Percentiles rank a stretch among this genome's conserved stretches.
Conservation (phyloP, 1,140 invertebrate genomes). For the Temnothorax longispinosus region DNA sequence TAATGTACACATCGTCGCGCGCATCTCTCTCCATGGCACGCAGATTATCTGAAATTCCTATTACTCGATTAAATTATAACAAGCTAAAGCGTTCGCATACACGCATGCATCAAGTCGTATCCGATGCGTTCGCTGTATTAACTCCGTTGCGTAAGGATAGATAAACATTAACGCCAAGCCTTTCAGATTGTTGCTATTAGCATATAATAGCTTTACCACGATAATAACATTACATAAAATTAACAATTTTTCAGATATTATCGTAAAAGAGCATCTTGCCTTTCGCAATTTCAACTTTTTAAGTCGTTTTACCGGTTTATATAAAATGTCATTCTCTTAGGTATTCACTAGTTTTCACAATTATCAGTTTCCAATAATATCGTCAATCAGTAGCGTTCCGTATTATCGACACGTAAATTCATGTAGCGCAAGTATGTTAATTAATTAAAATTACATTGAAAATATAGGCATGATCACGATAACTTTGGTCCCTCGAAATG, state of each 20-base stretch:
- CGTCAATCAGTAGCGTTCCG: neutral
- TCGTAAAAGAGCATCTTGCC: neutral
- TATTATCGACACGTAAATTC: neutral
- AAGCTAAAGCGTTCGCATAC: conserved; percentile 26
- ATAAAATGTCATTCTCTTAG: neutral
- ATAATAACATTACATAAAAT: neutral
- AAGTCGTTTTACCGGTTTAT: neutral
- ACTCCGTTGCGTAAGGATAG: neutral
- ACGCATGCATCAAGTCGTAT: neutral
- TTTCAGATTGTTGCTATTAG: conserved; percentile 27
- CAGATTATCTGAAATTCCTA: conserved; percentile 63
- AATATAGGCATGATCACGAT: neutral
- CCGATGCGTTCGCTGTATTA: neutral
- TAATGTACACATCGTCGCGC: conserved; percentile 62
- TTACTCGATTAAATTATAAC: conserved; percentile 69
- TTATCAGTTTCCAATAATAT: conserved; percentile 19
- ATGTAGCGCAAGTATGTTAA: neutral
- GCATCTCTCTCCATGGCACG: conserved; percentile 46
- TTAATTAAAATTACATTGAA: neutral
- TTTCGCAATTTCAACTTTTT: neutral
- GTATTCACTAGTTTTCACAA: neutral
- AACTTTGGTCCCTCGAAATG: too few species aligned
- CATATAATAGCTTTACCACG: too few species aligned
- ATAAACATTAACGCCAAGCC: neutral
- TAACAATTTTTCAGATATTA: neutral